Evolutionary conservation across 2,888 invertebrate species (phyloP).

Genomic region (Erynnis tages): DNA sequence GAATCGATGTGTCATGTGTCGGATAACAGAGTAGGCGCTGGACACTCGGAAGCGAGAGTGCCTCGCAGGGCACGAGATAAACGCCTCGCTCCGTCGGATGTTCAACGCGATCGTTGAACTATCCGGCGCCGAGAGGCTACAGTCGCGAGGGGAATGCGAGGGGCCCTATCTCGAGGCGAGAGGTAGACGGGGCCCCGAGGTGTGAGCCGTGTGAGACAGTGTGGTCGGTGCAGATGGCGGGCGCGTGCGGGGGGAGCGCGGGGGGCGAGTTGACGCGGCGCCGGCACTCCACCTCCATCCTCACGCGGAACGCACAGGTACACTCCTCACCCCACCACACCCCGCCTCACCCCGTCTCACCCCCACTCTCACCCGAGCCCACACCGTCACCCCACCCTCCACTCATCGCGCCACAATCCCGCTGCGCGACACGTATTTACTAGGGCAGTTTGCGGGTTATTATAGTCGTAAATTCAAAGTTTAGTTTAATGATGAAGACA

Average conservation of each 20-base stretch:
- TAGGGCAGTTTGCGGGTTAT: too few species aligned
- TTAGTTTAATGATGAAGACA: too few species aligned
- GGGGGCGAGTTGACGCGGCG: constrained; percentile 86
- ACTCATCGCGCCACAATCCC: not conserved
- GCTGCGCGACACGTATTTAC: not conserved
- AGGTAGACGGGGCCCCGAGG: constrained; percentile 25
- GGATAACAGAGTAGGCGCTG: not conserved
- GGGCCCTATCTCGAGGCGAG: not conserved
- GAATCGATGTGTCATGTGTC: constrained; percentile 2
- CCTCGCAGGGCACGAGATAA: constrained; percentile 1
- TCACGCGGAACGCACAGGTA: constrained; percentile 84
- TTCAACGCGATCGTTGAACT: constrained; percentile 8
- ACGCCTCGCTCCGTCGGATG: constrained; percentile 7
- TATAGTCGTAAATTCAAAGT: too few species aligned
- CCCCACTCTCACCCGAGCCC: constrained; percentile 1
- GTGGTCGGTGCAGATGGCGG: constrained; percentile 66
- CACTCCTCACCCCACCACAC: constrained; percentile 24
- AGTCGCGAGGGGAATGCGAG: not conserved
- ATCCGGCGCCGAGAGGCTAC: constrained; percentile 13
- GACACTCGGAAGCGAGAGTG: not conserved
- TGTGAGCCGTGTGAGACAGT: constrained; percentile 45
- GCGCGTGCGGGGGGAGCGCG: constrained; percentile 47
- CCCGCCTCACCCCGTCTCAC: not conserved
- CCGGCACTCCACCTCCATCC: constrained; percentile 88
- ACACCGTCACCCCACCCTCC: not conserved